Conservation (phyloP, 2,113 vertebrate genomes). For the Eclectus roratus region DNA sequence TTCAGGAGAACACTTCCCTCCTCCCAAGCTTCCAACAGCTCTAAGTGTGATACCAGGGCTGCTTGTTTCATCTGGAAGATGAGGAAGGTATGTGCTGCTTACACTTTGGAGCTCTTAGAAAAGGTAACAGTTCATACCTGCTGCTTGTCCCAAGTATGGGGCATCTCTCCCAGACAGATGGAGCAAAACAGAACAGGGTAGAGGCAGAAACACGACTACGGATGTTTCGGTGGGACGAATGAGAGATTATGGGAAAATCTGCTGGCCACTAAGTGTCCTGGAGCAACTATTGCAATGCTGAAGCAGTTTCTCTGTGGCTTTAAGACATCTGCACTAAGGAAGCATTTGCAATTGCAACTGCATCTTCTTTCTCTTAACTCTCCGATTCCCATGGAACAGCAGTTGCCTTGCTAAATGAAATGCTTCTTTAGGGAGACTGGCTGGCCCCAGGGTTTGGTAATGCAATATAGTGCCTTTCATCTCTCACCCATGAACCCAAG, state of each 20-base stretch:
- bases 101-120: not conserved
- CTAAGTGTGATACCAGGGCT: not conserved
- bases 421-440: not conserved
- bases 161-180: not conserved
- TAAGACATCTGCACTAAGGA: constrained; percentile 32
- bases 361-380: constrained; percentile 5
- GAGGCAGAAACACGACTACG: not conserved
- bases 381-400: not conserved
- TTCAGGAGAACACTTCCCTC: not conserved
- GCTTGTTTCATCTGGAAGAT: not conserved
- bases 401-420: constrained; percentile 24
- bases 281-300: not conserved
- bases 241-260: not conserved
- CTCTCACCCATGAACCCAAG: constrained; percentile 56
- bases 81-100: not conserved
- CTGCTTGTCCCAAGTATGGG: not conserved
- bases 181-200: not conserved
- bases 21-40: not conserved
- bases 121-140: not conserved
- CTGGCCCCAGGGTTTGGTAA: constrained; percentile 18
- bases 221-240: not conserved
- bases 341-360: not conserved
- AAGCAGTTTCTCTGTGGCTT: not conserved
- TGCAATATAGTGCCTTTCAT: constrained; percentile 44
- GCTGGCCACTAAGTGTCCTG: not conserved